Conservation (phyloP, 1,140 invertebrate species). For the Diachasmimorpha longicaudata region DNA sequence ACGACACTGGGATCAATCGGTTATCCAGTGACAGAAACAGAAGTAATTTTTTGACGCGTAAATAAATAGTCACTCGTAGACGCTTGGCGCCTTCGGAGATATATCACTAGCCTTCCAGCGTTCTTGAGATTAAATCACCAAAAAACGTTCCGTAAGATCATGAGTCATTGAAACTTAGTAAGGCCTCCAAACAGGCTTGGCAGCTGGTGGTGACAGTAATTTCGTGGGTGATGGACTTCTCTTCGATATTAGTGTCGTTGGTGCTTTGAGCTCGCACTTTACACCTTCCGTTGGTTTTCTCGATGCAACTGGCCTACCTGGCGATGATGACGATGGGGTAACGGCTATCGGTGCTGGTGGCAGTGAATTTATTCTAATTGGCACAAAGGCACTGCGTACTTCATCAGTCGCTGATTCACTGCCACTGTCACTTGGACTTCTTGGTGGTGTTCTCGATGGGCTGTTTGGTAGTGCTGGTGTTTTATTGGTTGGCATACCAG, state of each 20-base stretch:
- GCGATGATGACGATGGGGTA: slow-evolving; percentile 67
- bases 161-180: slow-evolving; percentile 63
- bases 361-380: slow-evolving; percentile 53
- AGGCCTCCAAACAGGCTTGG: slow-evolving; percentile 77
- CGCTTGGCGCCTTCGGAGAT: slow-evolving; percentile 4
- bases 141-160: not conserved
- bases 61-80: slow-evolving; percentile 10
- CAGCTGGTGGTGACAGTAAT: slow-evolving; percentile 62
- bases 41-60: not conserved
- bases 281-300: slow-evolving; percentile 39
- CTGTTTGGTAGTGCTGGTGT: slow-evolving; percentile 34
- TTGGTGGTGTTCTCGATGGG: slow-evolving; percentile 45
- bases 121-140: not conserved
- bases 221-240: slow-evolving; percentile 67
- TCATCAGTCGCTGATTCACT: slow-evolving; percentile 67
- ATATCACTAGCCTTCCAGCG: slow-evolving; percentile 53
- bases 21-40: not conserved
- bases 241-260: slow-evolving; percentile 62
- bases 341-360: slow-evolving; percentile 40
- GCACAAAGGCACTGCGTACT: slow-evolving; percentile 76
- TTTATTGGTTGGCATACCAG: slow-evolving; percentile 38
- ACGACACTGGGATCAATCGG: not conserved
- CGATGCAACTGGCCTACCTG: slow-evolving; percentile 51
- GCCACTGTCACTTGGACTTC: slow-evolving; percentile 60
- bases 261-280: slow-evolving; percentile 69